These are phyloP conservation scores for Halictus quadricinctus DNA, from an alignment of 2,888 invertebrate species.

Conservation along the genomic window DNA sequence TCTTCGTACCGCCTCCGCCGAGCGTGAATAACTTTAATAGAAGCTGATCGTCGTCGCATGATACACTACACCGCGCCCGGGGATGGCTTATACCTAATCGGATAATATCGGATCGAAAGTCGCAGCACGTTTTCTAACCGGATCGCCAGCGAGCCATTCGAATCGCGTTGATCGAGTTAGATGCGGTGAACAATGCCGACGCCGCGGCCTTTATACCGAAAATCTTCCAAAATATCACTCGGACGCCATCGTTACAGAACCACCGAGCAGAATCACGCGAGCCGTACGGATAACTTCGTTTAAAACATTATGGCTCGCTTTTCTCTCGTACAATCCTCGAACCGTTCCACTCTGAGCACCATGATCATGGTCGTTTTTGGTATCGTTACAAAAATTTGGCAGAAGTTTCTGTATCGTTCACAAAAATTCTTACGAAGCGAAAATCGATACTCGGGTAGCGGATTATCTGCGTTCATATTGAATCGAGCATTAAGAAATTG, in stretches of 20 bases:
- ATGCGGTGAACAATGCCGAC: constrained; percentile 28
- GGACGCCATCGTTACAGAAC: neutral
- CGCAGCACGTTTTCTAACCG: constrained; percentile 49
- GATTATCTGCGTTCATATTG: no score
- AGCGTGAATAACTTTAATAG: constrained; percentile 39
- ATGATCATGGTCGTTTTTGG: neutral
- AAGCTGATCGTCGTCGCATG: constrained; percentile 40
- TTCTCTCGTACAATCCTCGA: neutral
- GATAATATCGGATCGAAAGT: constrained; percentile 43
- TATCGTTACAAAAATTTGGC: neutral
- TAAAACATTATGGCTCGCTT: neutral
- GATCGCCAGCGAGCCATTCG: constrained; percentile 47
- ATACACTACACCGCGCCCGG: constrained; percentile 20
- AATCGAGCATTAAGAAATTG: no score
- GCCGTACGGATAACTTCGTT: neutral
- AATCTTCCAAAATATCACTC: constrained; percentile 3
- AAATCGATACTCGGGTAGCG: no score
- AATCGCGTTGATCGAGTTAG: constrained; percentile 34
- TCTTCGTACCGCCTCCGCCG: constrained; percentile 6
- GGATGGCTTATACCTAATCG: constrained; percentile 27
- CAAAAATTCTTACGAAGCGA: neutral
- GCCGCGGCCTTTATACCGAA: neutral
- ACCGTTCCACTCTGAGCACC: neutral
- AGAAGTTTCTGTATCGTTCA: neutral
- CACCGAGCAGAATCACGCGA: neutral